phyloP scores from a whole-genome alignment of 2,888 invertebrate genomes.

The Yponomeuta cagnagella region DNA sequence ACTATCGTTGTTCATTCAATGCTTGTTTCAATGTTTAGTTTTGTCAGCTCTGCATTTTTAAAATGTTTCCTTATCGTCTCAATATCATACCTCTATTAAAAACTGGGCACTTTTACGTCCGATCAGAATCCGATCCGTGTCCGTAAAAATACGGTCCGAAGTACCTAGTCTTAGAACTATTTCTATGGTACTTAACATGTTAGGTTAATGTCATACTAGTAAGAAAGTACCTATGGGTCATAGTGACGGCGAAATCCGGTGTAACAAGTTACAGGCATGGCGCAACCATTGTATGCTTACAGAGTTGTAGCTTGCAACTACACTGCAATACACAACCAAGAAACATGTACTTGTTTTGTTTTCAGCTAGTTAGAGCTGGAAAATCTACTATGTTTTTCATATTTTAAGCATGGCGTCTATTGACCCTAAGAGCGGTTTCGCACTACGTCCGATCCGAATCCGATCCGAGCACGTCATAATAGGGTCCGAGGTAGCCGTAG shows the following conservation, averaged over 20 bases:
- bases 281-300: background rate
- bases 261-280: background rate
- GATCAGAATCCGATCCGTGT: too few species aligned
- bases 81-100: background rate
- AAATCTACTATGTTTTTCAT: background rate
- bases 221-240: background rate
- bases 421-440: background rate
- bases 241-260: background rate
- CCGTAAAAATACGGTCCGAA: too few species aligned
- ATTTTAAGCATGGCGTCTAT: background rate
- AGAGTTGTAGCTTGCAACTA: background rate
- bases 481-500: too few species aligned
- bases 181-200: background rate
- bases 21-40: slow-evolving; percentile 41
- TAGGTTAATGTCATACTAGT: background rate
- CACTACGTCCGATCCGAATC: too few species aligned
- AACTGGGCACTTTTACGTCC: background rate
- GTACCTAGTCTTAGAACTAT: too few species aligned
- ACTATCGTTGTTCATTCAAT: slow-evolving; percentile 19
- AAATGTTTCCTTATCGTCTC: slow-evolving; percentile 3
- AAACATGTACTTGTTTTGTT: background rate
- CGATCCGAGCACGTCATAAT: too few species aligned
- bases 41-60: slow-evolving; percentile 67
- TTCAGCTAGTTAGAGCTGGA: background rate
- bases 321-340: background rate